These are phyloP conservation scores for Drosophila persimilis DNA, from an alignment of 1,140 invertebrate species.

Conservation along the genomic window DNA sequence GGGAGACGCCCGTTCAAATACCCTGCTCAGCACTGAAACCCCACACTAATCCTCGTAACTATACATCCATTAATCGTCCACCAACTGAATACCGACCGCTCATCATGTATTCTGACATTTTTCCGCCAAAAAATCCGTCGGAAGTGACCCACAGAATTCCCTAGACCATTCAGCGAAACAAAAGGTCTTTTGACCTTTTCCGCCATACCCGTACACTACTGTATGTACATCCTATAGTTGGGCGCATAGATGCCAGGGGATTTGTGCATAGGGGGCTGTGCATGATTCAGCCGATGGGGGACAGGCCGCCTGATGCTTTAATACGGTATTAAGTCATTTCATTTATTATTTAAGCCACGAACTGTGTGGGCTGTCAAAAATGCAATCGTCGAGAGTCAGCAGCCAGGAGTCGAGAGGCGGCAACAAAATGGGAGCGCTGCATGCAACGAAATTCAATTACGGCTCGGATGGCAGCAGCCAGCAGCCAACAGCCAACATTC, in stretches of 20 bases:
- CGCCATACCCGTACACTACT: too few species aligned
- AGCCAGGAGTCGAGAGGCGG: neutral
- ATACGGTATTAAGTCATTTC: constrained; percentile 76
- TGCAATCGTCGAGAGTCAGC: constrained; percentile 30
- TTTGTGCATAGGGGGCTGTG: constrained; percentile 27
- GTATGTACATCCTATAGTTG: constrained; percentile 10
- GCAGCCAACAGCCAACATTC: constrained; percentile 4
- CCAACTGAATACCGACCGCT: constrained; percentile 20
- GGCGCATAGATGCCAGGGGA: constrained; percentile 54
- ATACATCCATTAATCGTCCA: neutral
- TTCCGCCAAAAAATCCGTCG: constrained; percentile 26
- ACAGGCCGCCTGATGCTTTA: constrained; percentile 54
- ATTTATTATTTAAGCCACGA: constrained; percentile 73
- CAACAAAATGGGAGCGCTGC: constrained; percentile 27
- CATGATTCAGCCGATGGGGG: constrained; percentile 58
- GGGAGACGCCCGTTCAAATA: neutral
- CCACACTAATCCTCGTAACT: constrained; percentile 10
- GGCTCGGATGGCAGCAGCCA: constrained; percentile 25
- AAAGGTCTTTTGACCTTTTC: constrained; percentile 42
- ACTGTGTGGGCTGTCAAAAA: constrained; percentile 69
- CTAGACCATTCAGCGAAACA: constrained; percentile 12
- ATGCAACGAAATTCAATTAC: constrained; percentile 72
- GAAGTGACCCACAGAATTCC: constrained; percentile 28
- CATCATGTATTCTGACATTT: constrained; percentile 35
- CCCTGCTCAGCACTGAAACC: neutral